Evolutionary conservation across 2,797 vertebrate species (phyloP).

Genomic region (Betta splendens): DNA sequence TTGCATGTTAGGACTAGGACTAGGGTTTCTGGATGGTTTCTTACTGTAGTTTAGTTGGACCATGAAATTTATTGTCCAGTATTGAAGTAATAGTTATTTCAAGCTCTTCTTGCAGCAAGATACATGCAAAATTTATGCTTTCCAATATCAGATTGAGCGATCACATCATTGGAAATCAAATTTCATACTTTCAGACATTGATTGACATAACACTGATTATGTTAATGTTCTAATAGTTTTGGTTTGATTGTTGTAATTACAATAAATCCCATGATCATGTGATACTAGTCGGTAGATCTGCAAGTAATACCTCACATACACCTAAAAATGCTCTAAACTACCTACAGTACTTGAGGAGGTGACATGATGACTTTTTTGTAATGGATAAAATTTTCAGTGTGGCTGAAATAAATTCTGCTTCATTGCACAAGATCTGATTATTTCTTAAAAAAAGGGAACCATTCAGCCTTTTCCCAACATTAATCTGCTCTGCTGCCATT

Average conservation of each 20-base stretch:
- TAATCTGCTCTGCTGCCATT: conserved; percentile 43
- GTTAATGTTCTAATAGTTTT: too few species aligned
- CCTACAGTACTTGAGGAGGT: not conserved
- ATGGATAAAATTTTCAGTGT: not conserved
- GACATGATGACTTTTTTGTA: not conserved
- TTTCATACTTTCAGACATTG: not conserved
- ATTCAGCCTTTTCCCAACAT: conserved; percentile 44
- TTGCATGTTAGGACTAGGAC: not conserved
- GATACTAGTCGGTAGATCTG: not conserved
- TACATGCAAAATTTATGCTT: not conserved
- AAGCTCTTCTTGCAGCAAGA: not conserved
- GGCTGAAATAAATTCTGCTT: conserved; percentile 1
- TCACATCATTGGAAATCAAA: not conserved
- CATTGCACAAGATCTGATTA: conserved; percentile 29
- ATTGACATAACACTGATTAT: not conserved
- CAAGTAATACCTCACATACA: not conserved
- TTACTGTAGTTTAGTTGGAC: not conserved
- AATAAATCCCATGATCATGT: not conserved
- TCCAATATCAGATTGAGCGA: not conserved
- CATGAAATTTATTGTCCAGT: not conserved
- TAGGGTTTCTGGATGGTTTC: not conserved
- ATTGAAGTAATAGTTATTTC: not conserved
- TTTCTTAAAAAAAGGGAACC: conserved; percentile 28
- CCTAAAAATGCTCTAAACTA: conserved; percentile 2
- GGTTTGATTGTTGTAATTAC: not conserved